phyloP scores from a whole-genome alignment of 2,113 vertebrate genomes.

The Rhea pennata region DNA sequence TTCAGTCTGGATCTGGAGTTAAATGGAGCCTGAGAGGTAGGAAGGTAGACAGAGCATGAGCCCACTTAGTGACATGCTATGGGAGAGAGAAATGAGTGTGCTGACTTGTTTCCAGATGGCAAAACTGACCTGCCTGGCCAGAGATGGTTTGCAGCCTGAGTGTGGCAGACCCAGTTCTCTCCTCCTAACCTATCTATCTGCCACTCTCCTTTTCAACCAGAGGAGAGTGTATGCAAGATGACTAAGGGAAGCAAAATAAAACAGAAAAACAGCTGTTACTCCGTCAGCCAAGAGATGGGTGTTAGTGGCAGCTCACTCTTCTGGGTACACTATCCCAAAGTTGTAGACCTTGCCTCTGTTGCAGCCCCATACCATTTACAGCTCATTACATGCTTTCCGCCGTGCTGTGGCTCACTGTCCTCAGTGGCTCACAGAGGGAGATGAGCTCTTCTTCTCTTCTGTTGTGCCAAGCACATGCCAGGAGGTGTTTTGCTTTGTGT shows the following conservation, averaged over 20 bases:
- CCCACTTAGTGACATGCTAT: fast-evolving
- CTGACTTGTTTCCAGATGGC: not conserved
- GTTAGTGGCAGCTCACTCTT: not conserved
- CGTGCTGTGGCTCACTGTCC: fast-evolving
- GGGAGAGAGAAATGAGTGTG: not conserved
- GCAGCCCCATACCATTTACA: not conserved
- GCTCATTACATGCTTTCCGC: not conserved
- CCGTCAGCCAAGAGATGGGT: not conserved
- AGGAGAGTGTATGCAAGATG: not conserved
- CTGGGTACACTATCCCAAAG: too few relatives aligned
- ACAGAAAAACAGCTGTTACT: not conserved
- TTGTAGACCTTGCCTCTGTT: not conserved
- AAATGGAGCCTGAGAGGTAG: not conserved
- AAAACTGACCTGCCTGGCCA: not conserved
- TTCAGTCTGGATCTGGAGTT: not conserved
- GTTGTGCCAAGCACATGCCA: not conserved
- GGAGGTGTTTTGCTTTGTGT: not conserved
- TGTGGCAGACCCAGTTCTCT: not conserved
- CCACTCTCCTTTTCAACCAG: not conserved
- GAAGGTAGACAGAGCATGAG: not conserved
- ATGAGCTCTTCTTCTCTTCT: not conserved
- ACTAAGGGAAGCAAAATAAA: not conserved
- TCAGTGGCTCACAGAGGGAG: not conserved
- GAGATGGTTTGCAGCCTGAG: not conserved
- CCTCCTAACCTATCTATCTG: fast-evolving